Conservation (phyloP, 2,797 vertebrate genomes). For the Aselliscus stoliczkanus region DNA sequence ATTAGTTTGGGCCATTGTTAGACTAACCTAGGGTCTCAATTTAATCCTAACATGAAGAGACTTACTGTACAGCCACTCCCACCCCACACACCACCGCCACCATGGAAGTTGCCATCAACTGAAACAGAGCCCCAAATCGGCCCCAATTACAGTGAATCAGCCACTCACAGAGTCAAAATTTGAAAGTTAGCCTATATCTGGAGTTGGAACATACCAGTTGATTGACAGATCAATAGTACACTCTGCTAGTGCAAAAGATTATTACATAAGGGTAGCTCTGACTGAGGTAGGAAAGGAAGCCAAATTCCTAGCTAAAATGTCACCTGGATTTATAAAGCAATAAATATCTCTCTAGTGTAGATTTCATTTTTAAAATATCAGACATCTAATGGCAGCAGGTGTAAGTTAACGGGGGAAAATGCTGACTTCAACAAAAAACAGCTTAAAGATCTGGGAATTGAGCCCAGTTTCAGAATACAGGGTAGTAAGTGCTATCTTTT, state of each 20-base stretch:
- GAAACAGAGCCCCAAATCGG: not conserved
- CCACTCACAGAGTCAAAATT: not conserved
- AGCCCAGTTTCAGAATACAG: constrained; percentile 7
- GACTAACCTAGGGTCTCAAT: not conserved
- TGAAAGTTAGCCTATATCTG: not conserved
- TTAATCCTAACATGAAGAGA: not conserved
- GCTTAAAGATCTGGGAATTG: not conserved
- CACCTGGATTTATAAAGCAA: not conserved
- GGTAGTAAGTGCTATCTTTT: not conserved
- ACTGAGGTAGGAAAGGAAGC: not conserved
- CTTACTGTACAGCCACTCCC: not conserved
- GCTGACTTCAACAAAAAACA: constrained; percentile 27
- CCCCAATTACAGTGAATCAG: not conserved
- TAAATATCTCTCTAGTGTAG: not conserved
- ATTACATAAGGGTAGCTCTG: not conserved
- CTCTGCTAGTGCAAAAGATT: not conserved
- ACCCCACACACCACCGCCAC: not conserved
- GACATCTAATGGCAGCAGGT: not conserved
- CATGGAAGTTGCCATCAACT: not conserved
- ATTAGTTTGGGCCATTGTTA: constrained; percentile 4
- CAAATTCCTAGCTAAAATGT: constrained; percentile 4
- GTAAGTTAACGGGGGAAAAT: not conserved
- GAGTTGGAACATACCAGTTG: not conserved
- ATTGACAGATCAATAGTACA: not conserved
- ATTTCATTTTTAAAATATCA: not conserved